phyloP scores from a whole-genome alignment of 1,140 invertebrate genomes.

The Hydropsyche tenuis region DNA sequence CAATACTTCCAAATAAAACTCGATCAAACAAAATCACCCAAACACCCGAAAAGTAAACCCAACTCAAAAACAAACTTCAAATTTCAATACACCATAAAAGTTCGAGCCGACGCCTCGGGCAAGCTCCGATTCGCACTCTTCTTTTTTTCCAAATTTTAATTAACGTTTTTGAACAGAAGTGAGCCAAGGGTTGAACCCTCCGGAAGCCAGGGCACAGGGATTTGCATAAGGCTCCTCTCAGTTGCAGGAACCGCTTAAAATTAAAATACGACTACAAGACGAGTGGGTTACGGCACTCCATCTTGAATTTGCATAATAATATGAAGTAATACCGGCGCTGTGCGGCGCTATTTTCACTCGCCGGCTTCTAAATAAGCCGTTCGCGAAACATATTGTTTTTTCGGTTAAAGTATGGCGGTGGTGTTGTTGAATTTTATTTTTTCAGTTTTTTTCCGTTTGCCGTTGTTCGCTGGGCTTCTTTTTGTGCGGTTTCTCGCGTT shows the following conservation, averaged over 20 bases:
- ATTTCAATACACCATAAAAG: too few relatives aligned
- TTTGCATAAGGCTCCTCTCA: constrained; percentile 39
- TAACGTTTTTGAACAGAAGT: constrained; percentile 23
- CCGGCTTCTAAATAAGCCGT: constrained; percentile 16
- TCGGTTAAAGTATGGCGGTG: too few relatives aligned
- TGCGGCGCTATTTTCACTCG: constrained; percentile 17
- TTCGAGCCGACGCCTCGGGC: too few relatives aligned
- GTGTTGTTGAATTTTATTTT: too few relatives aligned
- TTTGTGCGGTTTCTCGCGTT: too few relatives aligned
- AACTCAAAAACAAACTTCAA: too few relatives aligned
- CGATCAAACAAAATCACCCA: too few relatives aligned
- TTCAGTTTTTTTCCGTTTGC: too few relatives aligned
- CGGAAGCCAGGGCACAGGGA: not conserved
- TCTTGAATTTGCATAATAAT: constrained; percentile 44
- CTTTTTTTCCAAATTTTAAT: constrained; percentile 29
- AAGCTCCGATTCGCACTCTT: too few relatives aligned
- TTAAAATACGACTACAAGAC: constrained; percentile 44
- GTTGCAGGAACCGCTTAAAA: constrained; percentile 41
- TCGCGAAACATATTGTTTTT: constrained; percentile 26
- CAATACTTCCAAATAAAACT: too few relatives aligned
- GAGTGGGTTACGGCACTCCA: constrained; percentile 41
- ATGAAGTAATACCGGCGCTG: constrained; percentile 38
- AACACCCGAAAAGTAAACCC: too few relatives aligned
- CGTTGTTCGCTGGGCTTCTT: too few relatives aligned
- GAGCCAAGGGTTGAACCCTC: not conserved